A percentile compares a stretch with the other conserved stretches of the same genome.
phyloP scores from a whole-genome alignment of 2,797 vertebrate species.

The Bucorvus abyssinicus region DNA sequence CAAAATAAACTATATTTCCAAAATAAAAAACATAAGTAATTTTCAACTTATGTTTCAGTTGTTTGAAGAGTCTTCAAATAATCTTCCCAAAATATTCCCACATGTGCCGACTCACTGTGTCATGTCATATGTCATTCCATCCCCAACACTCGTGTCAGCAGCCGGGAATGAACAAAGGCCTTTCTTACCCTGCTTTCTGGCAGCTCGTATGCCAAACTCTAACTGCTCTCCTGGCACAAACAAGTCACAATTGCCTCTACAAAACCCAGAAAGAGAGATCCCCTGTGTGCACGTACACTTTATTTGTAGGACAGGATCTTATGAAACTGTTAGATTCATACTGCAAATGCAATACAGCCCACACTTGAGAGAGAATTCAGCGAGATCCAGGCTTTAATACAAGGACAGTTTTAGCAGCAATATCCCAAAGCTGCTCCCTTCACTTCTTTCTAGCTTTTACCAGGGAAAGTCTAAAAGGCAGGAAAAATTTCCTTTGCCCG shows the following conservation, averaged over 20 bases:
- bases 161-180: slow-evolving; percentile 35
- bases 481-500: not conserved
- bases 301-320: not conserved
- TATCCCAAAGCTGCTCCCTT: not conserved
- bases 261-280: not conserved
- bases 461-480: not conserved
- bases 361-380: not conserved
- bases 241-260: not conserved
- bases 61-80: not conserved
- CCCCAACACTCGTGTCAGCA: not conserved
- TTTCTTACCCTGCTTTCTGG: slow-evolving; percentile 15
- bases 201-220: not conserved
- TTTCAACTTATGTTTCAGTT: not conserved
- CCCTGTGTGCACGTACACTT: not conserved
- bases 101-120: not conserved
- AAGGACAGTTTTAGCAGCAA: not conserved
- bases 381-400: not conserved
- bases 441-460: not conserved
- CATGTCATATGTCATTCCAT: slow-evolving; percentile 7
- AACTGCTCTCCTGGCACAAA: slow-evolving; percentile 7
- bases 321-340: not conserved
- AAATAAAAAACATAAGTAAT: not conserved
- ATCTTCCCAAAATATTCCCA: slow-evolving; percentile 31
- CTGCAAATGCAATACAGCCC: not conserved
- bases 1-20: not conserved